Conservation (phyloP, 1,140 invertebrate genomes). For the Cheumatopsyche charites region DNA sequence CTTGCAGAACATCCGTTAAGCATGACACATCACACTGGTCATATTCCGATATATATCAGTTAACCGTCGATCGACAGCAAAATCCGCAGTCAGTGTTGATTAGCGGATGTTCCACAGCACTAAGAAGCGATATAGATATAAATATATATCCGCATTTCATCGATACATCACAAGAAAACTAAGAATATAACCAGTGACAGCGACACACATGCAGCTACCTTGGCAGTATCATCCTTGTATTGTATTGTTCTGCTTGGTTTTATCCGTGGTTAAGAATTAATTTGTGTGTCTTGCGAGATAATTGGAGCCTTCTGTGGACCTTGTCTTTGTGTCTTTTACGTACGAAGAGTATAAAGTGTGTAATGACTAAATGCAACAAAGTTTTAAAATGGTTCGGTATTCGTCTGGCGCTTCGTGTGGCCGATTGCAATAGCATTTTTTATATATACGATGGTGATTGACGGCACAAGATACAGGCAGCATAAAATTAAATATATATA, state of each 20-base stretch:
- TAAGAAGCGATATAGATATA: constrained; percentile 35
- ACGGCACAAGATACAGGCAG: constrained; percentile 32
- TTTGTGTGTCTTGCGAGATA: constrained; percentile 30
- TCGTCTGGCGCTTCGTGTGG: constrained; percentile 32
- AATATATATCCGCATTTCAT: constrained; percentile 33
- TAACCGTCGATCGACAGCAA: neutral
- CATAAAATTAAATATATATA: constrained; percentile 36
- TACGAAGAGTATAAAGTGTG: constrained; percentile 29
- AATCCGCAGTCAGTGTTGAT: constrained; percentile 4
- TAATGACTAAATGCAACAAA: constrained; percentile 22
- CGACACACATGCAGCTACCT: constrained; percentile 48
- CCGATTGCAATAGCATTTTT: constrained; percentile 23
- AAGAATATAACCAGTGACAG: constrained; percentile 40
- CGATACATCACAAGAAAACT: constrained; percentile 41
- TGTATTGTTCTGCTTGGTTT: constrained; percentile 42
- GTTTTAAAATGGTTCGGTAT: constrained; percentile 23
- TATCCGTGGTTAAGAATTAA: constrained; percentile 41
- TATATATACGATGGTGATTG: constrained; percentile 23
- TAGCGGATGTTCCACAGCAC: constrained; percentile 34
- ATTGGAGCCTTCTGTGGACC: constrained; percentile 17
- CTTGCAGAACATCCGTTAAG: constrained; percentile 36
- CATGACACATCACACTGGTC: constrained; percentile 7
- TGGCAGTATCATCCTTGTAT: constrained; percentile 43
- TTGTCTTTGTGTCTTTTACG: constrained; percentile 22
- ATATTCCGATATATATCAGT: too few species aligned